Base-by-base conservation (phyloP, 2,797 vertebrate genomes). In the Cossypha caffra region DNA sequence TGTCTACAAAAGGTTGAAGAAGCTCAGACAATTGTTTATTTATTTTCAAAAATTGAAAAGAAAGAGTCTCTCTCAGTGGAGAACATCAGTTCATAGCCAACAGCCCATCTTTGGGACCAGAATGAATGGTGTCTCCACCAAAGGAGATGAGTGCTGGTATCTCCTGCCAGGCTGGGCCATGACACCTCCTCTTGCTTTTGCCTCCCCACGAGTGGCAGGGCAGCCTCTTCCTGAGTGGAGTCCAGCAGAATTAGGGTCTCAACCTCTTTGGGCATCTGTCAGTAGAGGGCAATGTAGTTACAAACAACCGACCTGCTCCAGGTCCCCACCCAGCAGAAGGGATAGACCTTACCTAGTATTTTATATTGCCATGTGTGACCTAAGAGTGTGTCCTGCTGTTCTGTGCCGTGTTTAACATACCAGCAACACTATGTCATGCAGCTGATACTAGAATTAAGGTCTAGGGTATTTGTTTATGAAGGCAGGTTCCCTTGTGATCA, bases 211-310 rank as follows among this genome's bases (percentile, higher is more conserved):
- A 35, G 25, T 16, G 62, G 25, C 67, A 28, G 35, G 16, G 67
- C 40, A 63, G 55, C 19, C 20, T 54, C 35, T 55, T 17, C 37
- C 20, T 0, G 0, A 7, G 17, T 7, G 9, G 16, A 73, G 40
- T 4, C 24, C 80, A 25, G 35, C 29, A 51, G 57, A 73, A 78
- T 47, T 10, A 92, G 38, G 78, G 77, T 63, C 88, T 75, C 72
- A 58, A 85, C 42, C 85, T 73, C 95, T 37, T 57, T 86, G 78
- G 81, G 38, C 50, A 7, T 88, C 67, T 85, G 93, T 96, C 97
- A 94, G 96, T 68, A 97, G 97, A 95, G 97, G 96, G 97, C 96
- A 97, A 94, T 91, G 93, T 94, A 93, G 90, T 55, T 94, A 94
- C 96, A 93, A 95, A 76, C 57, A 94, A 94, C 28, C 45, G 80